Conservation (phyloP, 2,797 vertebrate species). For the Steatocranus sp. region DNA sequence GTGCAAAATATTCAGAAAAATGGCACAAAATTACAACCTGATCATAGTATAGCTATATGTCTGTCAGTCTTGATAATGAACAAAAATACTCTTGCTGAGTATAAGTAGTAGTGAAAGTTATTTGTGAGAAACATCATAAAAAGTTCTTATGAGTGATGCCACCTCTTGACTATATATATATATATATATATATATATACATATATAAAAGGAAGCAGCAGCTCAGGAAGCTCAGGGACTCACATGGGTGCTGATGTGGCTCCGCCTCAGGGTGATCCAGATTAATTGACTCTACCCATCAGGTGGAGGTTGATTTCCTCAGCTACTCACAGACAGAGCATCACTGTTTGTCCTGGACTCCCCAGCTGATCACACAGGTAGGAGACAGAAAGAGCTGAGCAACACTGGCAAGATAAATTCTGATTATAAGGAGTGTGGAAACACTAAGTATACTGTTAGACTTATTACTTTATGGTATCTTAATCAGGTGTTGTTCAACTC, state of each 20-base stretch:
- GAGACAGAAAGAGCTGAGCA: not conserved
- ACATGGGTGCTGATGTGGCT: constrained; percentile 14
- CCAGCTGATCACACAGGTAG: constrained; percentile 48
- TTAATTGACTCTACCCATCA: constrained; percentile 61
- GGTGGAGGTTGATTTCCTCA: constrained; percentile 28
- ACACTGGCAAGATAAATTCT: too few species aligned
- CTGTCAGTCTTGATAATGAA: not conserved
- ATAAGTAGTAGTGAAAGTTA: not conserved
- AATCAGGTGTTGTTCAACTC: not conserved
- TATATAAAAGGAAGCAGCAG: not conserved
- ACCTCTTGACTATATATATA: not conserved
- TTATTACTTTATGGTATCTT: not conserved
- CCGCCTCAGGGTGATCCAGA: constrained; percentile 37
- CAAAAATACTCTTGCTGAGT: not conserved
- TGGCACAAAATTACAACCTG: not conserved
- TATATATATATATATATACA: too few species aligned
- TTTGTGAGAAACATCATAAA: not conserved
- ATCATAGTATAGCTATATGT: not conserved
- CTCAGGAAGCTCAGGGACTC: not conserved
- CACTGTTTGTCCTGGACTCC: constrained; percentile 7
- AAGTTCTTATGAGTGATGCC: not conserved
- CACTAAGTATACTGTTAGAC: rapidly evolving
- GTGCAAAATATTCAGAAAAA: not conserved
- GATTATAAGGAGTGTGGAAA: not conserved
- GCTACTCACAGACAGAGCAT: constrained; percentile 16